Evolutionary conservation across 2,888 invertebrate species (phyloP), one percentile per base, ranked within the genome.

Genomic region (Blomia tropicalis): DNA sequence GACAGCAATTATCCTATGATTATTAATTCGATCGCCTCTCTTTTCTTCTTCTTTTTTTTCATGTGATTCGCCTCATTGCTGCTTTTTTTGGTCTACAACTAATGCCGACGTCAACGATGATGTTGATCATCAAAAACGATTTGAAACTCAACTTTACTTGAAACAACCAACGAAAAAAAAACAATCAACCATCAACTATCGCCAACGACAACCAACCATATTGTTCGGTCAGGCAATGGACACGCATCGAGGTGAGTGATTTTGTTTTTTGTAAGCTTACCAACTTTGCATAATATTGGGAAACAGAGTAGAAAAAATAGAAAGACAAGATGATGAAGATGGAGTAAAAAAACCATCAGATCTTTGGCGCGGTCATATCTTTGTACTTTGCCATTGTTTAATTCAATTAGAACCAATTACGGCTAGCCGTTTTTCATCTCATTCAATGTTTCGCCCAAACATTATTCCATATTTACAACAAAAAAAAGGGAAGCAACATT

Each of bases 221-320:
- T 53, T 27, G 11, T 53, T 27, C n/a, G n/a, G n/a, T 36, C 32
- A 62, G 62, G 62, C 44, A 65, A 65, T 63, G 65, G 65, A 41
- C 65, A 65, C 58, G 65, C 63, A 30, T 65, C 65, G 22, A 65
- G 58, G 65, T 65, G 43, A 65, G 63, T 58, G 29, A 47, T 44
- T 51, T 36, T n/a, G 31, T 60, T 47, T n/a, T 11, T 47, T 11
- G 36, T n/a, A n/a, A n/a, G n/a, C 41, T 41, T 41, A 17, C n/a
- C 41, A 17, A 17, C 41, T 41, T 41, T 41, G 14, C 41, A 17
- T 41, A 14, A 14, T n/a, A 41, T 14, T 41, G 41, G n/a, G n/a
- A n/a, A n/a, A n/a, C n/a, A n/a, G n/a, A n/a, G n/a, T n/a, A n/a
- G n/a, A n/a, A n/a, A n/a, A n/a, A n/a, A n/a, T n/a, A n/a, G n/a